A percentile compares a stretch with the other conserved stretches of the same genome.
phyloP scores from a whole-genome alignment of 1,140 invertebrate genomes.

The Geopemphigus sp. region DNA sequence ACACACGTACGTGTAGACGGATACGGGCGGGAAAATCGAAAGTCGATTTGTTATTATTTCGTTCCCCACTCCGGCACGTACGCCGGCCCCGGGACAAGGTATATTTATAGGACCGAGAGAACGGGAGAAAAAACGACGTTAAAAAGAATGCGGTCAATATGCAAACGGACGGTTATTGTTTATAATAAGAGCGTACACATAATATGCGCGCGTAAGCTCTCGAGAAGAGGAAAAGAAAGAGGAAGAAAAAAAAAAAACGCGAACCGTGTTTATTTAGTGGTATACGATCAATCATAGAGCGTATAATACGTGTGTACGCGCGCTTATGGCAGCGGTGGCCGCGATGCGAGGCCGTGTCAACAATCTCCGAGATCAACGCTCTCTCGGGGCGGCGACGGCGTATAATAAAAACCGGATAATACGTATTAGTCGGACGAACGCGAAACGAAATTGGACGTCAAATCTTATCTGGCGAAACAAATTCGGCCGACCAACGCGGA shows the following conservation, averaged over 20 bases:
- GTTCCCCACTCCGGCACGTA: background rate
- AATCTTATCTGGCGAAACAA: constrained; percentile 10
- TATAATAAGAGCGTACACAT: background rate
- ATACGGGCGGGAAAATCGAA: constrained; percentile 26
- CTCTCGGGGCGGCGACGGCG: constrained; percentile 29
- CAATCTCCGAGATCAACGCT: constrained; percentile 19
- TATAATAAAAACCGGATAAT: constrained; percentile 8
- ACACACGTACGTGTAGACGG: background rate
- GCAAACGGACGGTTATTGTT: constrained; percentile 6
- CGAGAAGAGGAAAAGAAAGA: background rate
- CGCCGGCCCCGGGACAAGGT: background rate
- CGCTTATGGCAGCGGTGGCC: constrained; percentile 12
- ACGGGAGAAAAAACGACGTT: background rate
- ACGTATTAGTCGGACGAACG: background rate
- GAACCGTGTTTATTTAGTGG: constrained; percentile 14
- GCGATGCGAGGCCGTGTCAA: constrained; percentile 20
- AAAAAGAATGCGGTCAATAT: constrained; percentile 26
- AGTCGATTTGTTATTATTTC: background rate
- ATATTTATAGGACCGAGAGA: constrained; percentile 28
- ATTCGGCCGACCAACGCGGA: too few species aligned
- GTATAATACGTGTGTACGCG: background rate
- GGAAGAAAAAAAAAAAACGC: constrained; percentile 10
- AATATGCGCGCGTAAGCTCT: background rate
- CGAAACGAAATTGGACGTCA: background rate
- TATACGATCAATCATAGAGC: constrained; percentile 33